These are phyloP conservation scores for Cephus cinctus DNA, from an alignment of 1,140 invertebrate genomes.

Conservation along the genomic window DNA sequence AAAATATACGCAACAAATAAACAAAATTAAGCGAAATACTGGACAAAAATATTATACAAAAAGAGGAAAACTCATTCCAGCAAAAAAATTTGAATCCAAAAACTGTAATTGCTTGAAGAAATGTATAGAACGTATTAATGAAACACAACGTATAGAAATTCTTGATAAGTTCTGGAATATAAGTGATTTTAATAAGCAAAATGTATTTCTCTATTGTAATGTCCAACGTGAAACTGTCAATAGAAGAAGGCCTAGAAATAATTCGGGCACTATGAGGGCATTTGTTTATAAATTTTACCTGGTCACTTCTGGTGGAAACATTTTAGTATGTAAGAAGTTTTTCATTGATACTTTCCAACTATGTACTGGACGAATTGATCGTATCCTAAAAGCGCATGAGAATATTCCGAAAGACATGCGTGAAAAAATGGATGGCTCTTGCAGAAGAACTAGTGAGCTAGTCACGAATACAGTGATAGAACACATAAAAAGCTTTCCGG, in stretches of 20 bases:
- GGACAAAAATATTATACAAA: slow-evolving; percentile 20
- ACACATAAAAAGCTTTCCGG: slow-evolving; percentile 25
- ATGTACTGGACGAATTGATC: slow-evolving; percentile 23
- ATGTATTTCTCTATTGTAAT: slow-evolving; percentile 16
- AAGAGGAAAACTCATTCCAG: slow-evolving; percentile 15
- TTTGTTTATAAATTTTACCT: slow-evolving; percentile 22
- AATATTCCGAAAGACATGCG: slow-evolving; percentile 22
- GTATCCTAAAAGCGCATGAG: slow-evolving; percentile 19
- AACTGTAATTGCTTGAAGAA: slow-evolving; percentile 15
- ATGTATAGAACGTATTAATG: slow-evolving; percentile 18
- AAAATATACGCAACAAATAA: slow-evolving; percentile 21
- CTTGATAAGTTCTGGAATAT: slow-evolving; percentile 20
- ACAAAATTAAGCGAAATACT: slow-evolving; percentile 19
- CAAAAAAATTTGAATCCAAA: slow-evolving; percentile 21
- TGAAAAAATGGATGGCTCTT: slow-evolving; percentile 24
- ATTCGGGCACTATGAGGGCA: slow-evolving; percentile 13
- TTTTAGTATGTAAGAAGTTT: slow-evolving; percentile 26
- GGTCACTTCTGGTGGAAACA: slow-evolving; percentile 14
- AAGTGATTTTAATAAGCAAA: slow-evolving; percentile 24
- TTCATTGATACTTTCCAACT: slow-evolving; percentile 27
- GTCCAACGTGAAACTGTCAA: slow-evolving; percentile 17
- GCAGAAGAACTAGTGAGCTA: slow-evolving; percentile 24
- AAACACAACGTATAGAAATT: slow-evolving; percentile 18
- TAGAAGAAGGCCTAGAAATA: slow-evolving; percentile 20
- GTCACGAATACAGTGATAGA: slow-evolving; percentile 22